These are phyloP conservation scores for Tympanuchus pallidicinctus DNA, from an alignment of 2,113 vertebrate species.

Conservation along the genomic window DNA sequence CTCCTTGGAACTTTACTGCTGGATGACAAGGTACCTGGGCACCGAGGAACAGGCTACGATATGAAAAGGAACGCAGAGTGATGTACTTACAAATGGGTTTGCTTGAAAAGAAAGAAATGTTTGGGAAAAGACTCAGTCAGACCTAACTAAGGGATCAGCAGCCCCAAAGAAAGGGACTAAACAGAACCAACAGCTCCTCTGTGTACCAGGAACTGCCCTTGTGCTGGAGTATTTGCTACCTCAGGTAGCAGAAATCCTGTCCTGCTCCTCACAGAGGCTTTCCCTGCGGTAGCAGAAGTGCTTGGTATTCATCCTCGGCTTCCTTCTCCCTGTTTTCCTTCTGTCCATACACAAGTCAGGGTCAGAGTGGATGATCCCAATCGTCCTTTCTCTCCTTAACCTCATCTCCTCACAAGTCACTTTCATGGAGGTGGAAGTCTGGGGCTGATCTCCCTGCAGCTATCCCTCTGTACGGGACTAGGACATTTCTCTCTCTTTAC, in stretches of 20 bases:
- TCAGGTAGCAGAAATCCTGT: background rate
- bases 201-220: background rate
- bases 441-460: background rate
- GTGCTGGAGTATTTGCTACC: accelerated
- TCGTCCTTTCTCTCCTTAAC: background rate
- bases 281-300: background rate
- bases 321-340: background rate
- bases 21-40: background rate
- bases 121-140: background rate
- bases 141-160: background rate
- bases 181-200: background rate
- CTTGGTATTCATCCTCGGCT: background rate
- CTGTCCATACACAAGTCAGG: background rate
- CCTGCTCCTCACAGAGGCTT: background rate
- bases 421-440: too few relatives aligned
- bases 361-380: background rate
- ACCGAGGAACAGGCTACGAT: background rate
- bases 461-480: too few relatives aligned
- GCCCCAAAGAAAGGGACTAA: background rate
- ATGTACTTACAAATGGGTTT: background rate
- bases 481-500: accelerated
- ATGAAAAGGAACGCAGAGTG: background rate
- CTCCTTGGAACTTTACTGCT: background rate
- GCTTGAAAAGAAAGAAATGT: background rate
- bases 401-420: background rate